Base-by-base conservation (phyloP, 2,113 vertebrate genomes). In the Dinomys branickii region DNA sequence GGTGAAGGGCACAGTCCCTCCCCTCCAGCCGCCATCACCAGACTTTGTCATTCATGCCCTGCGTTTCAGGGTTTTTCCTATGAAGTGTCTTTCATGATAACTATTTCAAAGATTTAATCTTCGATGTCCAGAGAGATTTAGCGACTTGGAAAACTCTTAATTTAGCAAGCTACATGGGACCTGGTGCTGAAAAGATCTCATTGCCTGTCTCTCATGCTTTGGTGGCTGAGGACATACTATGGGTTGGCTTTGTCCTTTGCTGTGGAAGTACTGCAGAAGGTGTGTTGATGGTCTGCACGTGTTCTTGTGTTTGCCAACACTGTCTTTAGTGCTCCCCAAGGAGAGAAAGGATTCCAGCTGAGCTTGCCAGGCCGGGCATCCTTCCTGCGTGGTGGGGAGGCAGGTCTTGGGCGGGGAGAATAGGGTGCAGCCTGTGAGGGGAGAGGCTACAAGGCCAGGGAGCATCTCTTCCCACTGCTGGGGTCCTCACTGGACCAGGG, bases 101-200 rank as follows among this genome's bases (percentile, higher is more conserved):
- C 59, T 86, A 20, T 91, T 86, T 67, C 17, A 78, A 58, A 86
- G 61, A 61, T 85, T 90, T 88, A n/a, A 26, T 89, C 89, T 93
- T 88, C 77, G 38, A 59, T 82, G 56, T 88, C 52, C 8, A 5
- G 56, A 78, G 63, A 94, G 63, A 88, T 56, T 83, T 33, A 75
- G 67, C 52, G 47, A 80, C 83, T 94, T 22, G 28, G 85, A 44
- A 65, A 56, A 24, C 54, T 92, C 63, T 90, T 89, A 65, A n/a
- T 83, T 95, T 94, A 81, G 44, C 69, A 90, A 58, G 30, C 17
- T 67, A 3, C 28, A 0, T 56, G 44, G 22, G 16, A 50, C 38
- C 52, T 58, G 91, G 71, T 41, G 5, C 85, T 69, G 56, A 16
- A 71, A 52, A 9, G 50, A 11, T 85, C 77, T 81, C 47, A 5